A percentile compares a stretch with the other conserved stretches of the same genome.
Conservation (phyloP, 2,113 vertebrate genomes). For the Callipepla squamata region DNA sequence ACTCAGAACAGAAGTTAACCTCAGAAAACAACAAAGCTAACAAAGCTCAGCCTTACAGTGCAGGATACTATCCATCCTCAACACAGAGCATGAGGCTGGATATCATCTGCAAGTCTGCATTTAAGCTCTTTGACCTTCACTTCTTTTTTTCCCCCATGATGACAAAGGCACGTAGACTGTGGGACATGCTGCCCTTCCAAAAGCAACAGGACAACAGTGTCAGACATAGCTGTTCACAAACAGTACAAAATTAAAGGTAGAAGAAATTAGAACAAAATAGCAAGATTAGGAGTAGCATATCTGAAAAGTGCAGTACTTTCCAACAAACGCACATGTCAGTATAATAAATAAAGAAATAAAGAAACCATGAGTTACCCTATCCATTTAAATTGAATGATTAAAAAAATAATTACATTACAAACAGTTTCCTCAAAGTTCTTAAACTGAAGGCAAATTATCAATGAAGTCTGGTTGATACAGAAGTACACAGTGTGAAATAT, state of each 20-base stretch:
- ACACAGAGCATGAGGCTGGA: not conserved
- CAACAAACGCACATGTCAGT: not conserved
- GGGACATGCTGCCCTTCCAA: not conserved
- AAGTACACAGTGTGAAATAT: not conserved
- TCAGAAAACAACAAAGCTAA: not conserved
- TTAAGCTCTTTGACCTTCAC: not conserved
- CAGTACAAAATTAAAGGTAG: not conserved
- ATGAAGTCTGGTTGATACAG: not conserved
- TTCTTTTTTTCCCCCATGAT: not conserved
- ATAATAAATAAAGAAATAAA: not conserved
- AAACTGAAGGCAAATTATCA: not conserved
- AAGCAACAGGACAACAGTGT: not conserved
- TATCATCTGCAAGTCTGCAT: not conserved
- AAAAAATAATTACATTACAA: not conserved
- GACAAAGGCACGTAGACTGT: not conserved
- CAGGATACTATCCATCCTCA: not conserved
- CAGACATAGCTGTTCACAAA: not conserved
- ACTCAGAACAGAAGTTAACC: not conserved
- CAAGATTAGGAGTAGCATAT: not conserved
- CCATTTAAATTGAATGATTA: not conserved
- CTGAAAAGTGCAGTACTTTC: not conserved
- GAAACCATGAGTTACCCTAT: not conserved
- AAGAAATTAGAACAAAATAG: not conserved
- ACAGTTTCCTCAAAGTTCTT: not conserved
- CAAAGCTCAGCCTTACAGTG: not conserved